These are phyloP conservation scores for Lasioglossum figueresi DNA, from an alignment of 2,888 invertebrate species.

Conservation along the genomic window DNA sequence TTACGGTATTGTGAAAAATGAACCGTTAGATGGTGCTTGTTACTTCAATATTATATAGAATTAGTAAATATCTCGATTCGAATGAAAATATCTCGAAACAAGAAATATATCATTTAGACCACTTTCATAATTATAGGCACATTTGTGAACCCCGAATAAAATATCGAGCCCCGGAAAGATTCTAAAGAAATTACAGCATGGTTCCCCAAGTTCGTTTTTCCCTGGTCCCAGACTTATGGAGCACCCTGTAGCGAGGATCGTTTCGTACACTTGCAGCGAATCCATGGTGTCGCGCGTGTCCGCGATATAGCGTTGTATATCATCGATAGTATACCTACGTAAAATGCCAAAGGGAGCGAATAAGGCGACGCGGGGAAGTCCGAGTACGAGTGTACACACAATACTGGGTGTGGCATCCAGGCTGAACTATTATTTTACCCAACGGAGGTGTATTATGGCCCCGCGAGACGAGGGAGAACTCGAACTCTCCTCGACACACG, in stretches of 20 bases:
- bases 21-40: no score
- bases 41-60: no score
- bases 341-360: slow-evolving; percentile 75
- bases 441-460: slow-evolving; percentile 52
- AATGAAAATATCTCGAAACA: no score
- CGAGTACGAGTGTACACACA: slow-evolving; percentile 73
- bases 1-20: no score
- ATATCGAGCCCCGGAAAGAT: background rate
- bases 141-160: background rate
- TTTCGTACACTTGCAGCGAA: slow-evolving; percentile 26
- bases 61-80: no score
- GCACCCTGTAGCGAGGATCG: slow-evolving; percentile 1
- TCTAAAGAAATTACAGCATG: background rate
- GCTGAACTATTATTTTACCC: slow-evolving; percentile 68
- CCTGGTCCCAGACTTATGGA: background rate
- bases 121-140: no score
- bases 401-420: slow-evolving; percentile 78
- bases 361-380: slow-evolving; percentile 68
- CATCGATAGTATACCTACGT: slow-evolving; percentile 72
- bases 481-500: slow-evolving; percentile 6
- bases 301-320: slow-evolving; percentile 58
- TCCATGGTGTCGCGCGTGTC: slow-evolving; percentile 41
- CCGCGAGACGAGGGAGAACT: slow-evolving; percentile 19
- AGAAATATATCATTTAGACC: no score
- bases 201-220: background rate